These are phyloP conservation scores for Haemorhous mexicanus DNA, from an alignment of 2,113 vertebrate species.

Conservation along the genomic window DNA sequence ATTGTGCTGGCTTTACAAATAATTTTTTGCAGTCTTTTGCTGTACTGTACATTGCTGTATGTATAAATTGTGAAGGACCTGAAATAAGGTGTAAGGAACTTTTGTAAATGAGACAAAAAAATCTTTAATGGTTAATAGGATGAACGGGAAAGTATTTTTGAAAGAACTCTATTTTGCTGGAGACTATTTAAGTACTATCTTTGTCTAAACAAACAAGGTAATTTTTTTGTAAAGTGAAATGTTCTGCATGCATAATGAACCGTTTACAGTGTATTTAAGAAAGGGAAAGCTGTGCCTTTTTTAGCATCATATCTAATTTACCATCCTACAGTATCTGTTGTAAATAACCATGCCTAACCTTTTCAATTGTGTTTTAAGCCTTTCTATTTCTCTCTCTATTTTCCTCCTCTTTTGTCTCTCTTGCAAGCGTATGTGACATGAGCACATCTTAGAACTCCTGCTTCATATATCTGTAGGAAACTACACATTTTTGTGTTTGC, in stretches of 20 bases:
- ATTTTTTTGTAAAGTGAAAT: slow-evolving; percentile 99
- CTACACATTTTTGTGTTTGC: background rate
- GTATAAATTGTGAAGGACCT: slow-evolving; percentile 87
- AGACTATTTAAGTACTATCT: slow-evolving; percentile 99
- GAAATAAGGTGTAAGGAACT: slow-evolving; percentile 82
- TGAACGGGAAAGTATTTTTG: slow-evolving; percentile 99
- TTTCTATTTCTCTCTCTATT: slow-evolving; percentile 80
- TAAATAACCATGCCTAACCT: slow-evolving; percentile 92
- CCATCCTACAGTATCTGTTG: slow-evolving; percentile 95
- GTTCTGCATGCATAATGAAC: slow-evolving; percentile 99
- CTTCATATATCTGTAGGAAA: slow-evolving; percentile 36
- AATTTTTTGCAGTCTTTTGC: slow-evolving; percentile 85
- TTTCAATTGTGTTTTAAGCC: slow-evolving; percentile 83
- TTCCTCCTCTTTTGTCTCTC: slow-evolving; percentile 53
- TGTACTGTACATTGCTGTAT: slow-evolving; percentile 86
- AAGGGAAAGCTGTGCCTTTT: slow-evolving; percentile 99
- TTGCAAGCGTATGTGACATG: slow-evolving; percentile 54
- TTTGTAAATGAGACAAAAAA: slow-evolving; percentile 85
- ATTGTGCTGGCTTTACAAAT: slow-evolving; percentile 86
- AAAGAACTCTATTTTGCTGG: slow-evolving; percentile 99
- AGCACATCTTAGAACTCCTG: slow-evolving; percentile 43
- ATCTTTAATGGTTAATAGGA: slow-evolving; percentile 93
- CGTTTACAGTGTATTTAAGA: slow-evolving; percentile 99
- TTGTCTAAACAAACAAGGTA: slow-evolving; percentile 96
- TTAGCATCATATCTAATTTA: slow-evolving; percentile 96